A percentile compares a stretch with the other conserved stretches of the same genome.
Conservation (phyloP, 1,140 invertebrate species). For the Chymomyza costata region DNA sequence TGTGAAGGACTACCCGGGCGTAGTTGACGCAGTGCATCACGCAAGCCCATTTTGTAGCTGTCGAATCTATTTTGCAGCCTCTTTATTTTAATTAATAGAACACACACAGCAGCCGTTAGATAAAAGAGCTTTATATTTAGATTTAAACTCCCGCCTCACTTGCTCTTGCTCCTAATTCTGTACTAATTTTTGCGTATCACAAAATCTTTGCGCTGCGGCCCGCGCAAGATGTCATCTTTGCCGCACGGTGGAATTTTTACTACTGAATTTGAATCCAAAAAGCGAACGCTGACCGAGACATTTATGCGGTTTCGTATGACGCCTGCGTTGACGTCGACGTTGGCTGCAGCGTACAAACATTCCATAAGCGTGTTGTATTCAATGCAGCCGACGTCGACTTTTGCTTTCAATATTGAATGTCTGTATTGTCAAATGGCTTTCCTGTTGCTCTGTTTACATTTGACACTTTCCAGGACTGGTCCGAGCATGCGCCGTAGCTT, state of each 20-base stretch:
- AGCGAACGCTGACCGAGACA: conserved; percentile 10
- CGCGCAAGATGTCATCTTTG: conserved; percentile 35
- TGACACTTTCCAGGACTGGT: conserved; percentile 39
- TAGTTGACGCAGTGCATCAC: conserved; percentile 46
- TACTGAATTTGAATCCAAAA: conserved; percentile 41
- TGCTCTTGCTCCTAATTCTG: too few relatives aligned
- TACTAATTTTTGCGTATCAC: not conserved
- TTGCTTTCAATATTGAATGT: conserved; percentile 61
- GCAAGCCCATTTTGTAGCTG: conserved; percentile 62
- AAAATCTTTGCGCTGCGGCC: not conserved
- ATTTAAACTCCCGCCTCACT: not conserved
- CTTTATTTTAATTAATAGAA: not conserved
- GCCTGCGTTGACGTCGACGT: not conserved
- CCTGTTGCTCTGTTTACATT: not conserved
- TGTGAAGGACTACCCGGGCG: conserved; percentile 48
- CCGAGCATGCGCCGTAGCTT: conserved; percentile 35
- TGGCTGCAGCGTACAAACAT: conserved; percentile 4
- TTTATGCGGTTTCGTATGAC: conserved; percentile 47
- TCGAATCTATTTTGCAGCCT: not conserved
- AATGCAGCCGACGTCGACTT: too few relatives aligned
- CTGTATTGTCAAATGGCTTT: not conserved
- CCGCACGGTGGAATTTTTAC: conserved; percentile 35
- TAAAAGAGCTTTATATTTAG: not conserved
- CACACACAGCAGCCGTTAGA: not conserved
- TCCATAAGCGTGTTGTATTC: conserved; percentile 23